Conservation (phyloP, 1,140 invertebrate species). For the Sarcophaga peregrina region DNA sequence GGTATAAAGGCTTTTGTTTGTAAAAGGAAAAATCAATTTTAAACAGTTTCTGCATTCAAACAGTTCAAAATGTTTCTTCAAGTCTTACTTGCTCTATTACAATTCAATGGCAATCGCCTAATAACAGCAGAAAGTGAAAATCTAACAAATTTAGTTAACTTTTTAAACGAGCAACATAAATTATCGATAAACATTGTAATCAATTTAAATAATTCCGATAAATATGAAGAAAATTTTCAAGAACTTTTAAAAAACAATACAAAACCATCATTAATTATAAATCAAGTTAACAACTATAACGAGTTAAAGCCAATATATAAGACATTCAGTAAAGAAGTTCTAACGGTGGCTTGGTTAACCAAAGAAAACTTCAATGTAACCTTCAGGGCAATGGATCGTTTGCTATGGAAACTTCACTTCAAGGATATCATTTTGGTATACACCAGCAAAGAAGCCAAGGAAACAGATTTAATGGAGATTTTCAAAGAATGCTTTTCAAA, state of each 20-base stretch:
- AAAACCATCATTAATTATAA: background rate
- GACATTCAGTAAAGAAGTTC: background rate
- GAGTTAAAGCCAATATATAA: background rate
- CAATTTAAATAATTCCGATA: background rate
- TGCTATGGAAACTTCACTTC: constrained; percentile 7
- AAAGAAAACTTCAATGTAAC: background rate
- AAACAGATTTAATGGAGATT: background rate
- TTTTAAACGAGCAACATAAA: background rate
- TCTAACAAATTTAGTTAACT: background rate
- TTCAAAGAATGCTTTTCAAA: background rate
- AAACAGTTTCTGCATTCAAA: too few species aligned
- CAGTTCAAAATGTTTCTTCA: too few species aligned
- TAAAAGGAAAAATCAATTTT: too few species aligned
- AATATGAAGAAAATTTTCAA: background rate
- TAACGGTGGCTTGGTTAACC: background rate
- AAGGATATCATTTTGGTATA: background rate
- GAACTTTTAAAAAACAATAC: background rate
- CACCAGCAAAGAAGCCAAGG: background rate
- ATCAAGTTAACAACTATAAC: background rate
- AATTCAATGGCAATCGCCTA: background rate
- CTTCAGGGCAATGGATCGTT: background rate
- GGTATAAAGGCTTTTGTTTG: too few species aligned
- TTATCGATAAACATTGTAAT: background rate
- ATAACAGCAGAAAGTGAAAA: background rate
- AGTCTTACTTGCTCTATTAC: too few species aligned